A percentile compares a stretch with the other conserved stretches of the same genome.
Evolutionary conservation across 2,888 invertebrate genomes (phyloP).

Genomic region (Dynastes grantii): DNA sequence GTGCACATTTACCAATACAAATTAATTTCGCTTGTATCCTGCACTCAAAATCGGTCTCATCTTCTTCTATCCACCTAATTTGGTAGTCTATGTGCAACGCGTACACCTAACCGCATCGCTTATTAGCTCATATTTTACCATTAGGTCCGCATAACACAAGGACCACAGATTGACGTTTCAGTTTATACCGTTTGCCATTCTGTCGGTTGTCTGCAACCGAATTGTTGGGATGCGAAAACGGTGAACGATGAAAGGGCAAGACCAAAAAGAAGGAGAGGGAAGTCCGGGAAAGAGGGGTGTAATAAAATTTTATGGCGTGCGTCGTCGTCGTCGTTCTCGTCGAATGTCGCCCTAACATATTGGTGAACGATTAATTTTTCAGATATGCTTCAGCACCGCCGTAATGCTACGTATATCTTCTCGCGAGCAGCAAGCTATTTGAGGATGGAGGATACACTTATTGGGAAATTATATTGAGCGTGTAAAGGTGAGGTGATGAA

Average conservation of each 20-base stretch:
- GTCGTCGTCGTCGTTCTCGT: slow-evolving; percentile 9
- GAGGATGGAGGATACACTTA: neutral
- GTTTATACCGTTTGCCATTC: slow-evolving; percentile 33
- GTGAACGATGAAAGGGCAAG: neutral
- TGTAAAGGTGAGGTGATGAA: slow-evolving; percentile 21
- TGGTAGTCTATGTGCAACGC: slow-evolving; percentile 7
- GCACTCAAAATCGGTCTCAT: too few species aligned
- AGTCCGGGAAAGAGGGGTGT: neutral
- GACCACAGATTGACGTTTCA: slow-evolving; percentile 39
- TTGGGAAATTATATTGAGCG: slow-evolving; percentile 16
- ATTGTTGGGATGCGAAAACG: neutral
- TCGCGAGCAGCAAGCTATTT: neutral
- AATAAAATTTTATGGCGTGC: slow-evolving; percentile 50
- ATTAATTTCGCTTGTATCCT: too few species aligned
- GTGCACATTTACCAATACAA: too few species aligned
- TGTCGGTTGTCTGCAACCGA: neutral
- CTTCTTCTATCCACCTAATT: too few species aligned
- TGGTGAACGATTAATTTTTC: slow-evolving; percentile 42
- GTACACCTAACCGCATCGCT: slow-evolving; percentile 24
- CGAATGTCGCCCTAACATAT: slow-evolving; percentile 41
- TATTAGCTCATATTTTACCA: slow-evolving; percentile 45
- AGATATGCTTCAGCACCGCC: slow-evolving; percentile 17
- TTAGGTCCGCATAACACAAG: slow-evolving; percentile 33
- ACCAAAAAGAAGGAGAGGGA: too few species aligned
- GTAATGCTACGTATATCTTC: neutral